Conservation (phyloP, 2,113 vertebrate species). For the Arizona elegans region DNA sequence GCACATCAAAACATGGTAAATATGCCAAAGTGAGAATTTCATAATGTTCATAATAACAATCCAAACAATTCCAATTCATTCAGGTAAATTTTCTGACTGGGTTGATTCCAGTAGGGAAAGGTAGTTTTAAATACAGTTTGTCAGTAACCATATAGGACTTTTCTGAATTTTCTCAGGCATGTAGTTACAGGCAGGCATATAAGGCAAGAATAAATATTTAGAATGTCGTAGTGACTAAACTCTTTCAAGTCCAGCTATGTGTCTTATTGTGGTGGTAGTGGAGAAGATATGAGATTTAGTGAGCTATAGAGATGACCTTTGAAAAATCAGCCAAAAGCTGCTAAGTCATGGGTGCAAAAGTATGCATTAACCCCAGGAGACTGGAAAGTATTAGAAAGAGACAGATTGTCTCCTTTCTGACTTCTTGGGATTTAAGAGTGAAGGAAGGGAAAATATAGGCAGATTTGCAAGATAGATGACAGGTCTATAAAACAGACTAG, state of each 20-base stretch:
- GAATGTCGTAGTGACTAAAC: background rate
- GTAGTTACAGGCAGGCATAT: background rate
- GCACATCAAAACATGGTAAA: background rate
- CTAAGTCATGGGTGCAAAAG: background rate
- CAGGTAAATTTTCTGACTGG: background rate
- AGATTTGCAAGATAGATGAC: background rate
- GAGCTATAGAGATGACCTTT: background rate
- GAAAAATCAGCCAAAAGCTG: background rate
- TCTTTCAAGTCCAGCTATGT: background rate
- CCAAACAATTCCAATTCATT: background rate
- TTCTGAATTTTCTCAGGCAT: background rate
- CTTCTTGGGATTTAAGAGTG: background rate
- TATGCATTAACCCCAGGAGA: background rate
- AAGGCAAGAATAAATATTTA: background rate
- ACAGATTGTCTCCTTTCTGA: background rate
- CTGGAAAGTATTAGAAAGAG: background rate
- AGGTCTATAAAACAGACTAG: background rate
- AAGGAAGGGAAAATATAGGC: background rate
- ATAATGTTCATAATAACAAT: background rate
- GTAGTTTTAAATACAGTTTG: background rate
- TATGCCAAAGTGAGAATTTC: background rate
- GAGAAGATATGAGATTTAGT: background rate
- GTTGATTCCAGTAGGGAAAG: background rate
- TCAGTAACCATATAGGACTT: background rate
- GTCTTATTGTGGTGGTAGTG: background rate